Conservation (phyloP, 2,888 invertebrate genomes). For the Oxycera nigricornis region DNA sequence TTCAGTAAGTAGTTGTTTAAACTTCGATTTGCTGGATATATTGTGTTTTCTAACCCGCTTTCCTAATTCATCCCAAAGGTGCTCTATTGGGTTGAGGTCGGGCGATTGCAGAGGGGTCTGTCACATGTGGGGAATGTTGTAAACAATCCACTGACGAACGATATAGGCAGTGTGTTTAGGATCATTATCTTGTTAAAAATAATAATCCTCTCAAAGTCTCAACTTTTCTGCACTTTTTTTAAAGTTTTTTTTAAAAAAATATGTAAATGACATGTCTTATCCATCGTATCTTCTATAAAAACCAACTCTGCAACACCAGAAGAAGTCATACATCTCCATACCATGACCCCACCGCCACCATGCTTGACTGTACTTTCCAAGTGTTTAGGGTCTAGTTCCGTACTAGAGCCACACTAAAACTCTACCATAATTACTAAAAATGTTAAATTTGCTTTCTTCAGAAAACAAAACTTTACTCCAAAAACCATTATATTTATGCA, state of each 20-base stretch:
- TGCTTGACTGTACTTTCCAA: background rate
- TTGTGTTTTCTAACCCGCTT: no score
- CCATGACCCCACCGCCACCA: background rate
- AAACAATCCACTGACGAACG: background rate
- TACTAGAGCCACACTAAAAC: background rate
- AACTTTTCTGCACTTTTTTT: background rate
- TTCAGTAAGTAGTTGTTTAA: no score
- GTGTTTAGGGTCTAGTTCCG: background rate
- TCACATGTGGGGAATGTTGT: background rate
- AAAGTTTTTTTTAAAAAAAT: background rate
- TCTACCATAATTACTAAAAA: background rate
- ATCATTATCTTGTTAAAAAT: no score
- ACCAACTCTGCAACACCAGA: background rate
- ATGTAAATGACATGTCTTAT: background rate
- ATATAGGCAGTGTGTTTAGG: no score
- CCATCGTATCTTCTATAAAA: background rate
- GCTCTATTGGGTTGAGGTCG: no score
- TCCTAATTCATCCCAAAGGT: no score
- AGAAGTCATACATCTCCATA: no score
- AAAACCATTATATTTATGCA: background rate
- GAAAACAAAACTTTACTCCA: background rate
- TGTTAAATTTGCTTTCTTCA: background rate
- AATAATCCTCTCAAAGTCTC: background rate
- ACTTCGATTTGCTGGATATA: no score
- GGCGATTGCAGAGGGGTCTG: background rate